Conservation (phyloP, 2,888 invertebrate genomes). For the Frankliniella fusca region DNA sequence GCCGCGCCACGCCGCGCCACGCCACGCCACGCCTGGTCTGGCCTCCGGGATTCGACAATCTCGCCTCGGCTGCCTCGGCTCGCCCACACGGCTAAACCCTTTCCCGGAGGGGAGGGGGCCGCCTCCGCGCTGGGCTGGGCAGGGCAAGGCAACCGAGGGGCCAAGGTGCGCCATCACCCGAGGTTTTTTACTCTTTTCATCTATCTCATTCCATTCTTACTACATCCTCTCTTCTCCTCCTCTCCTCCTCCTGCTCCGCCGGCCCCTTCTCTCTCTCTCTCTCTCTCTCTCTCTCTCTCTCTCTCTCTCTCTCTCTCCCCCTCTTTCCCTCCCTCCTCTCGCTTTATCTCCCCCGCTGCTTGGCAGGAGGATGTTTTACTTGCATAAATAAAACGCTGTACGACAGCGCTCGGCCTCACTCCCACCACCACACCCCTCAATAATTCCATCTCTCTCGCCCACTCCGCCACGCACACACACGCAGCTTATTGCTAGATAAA, state of each 20-base stretch:
- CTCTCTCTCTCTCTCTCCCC: background rate
- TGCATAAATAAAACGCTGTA: constrained; percentile 20
- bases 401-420: background rate
- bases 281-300: background rate
- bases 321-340: background rate
- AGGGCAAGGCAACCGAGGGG: background rate
- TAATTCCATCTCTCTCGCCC: background rate
- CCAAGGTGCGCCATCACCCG: constrained; percentile 4
- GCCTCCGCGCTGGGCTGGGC: background rate
- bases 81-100: constrained; percentile 24
- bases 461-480: background rate
- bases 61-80: background rate
- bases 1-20: background rate
- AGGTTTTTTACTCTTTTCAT: constrained; percentile 25
- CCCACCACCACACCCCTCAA: background rate
- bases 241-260: background rate
- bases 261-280: background rate
- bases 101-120: background rate
- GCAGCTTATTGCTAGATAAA: constrained; percentile 16
- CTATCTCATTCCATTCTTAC: constrained; percentile 24
- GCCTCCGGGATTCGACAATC: constrained; percentile 24
- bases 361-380: constrained; percentile 26
- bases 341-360: background rate
- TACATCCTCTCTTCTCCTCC: background rate
- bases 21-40: background rate